Conservation (phyloP, 2,888 invertebrate genomes). For the Tolmerus cingulatus region DNA sequence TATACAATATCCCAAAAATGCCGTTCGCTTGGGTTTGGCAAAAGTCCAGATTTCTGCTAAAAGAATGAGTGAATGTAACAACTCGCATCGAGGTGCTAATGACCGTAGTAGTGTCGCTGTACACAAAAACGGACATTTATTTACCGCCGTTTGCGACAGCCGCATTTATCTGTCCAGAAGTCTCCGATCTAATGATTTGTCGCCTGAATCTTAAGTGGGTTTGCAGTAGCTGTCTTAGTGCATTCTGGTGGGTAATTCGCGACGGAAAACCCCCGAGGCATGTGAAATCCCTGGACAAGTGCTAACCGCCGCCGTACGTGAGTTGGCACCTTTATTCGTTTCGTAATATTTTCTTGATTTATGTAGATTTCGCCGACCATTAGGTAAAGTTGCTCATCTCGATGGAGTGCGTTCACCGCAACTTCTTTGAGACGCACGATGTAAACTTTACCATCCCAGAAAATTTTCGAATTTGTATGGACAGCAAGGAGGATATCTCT, state of each 20-base stretch:
- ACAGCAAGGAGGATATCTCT: not conserved
- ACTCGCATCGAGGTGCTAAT: not conserved
- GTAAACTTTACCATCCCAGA: not conserved
- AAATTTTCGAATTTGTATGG: not conserved
- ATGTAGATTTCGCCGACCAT: conserved; percentile 10
- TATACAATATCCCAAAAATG: not conserved
- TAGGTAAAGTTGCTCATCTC: conserved; percentile 7
- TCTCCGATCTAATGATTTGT: conserved; percentile 24
- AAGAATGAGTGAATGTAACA: not conserved
- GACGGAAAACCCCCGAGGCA: not conserved
- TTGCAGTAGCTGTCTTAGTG: not conserved
- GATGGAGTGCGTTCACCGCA: conserved; percentile 10
- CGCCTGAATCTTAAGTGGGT: conserved; percentile 29
- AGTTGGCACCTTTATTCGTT: conserved; percentile 26
- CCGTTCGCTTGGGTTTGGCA: not conserved
- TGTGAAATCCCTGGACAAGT: conserved; percentile 1
- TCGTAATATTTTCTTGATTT: conserved; percentile 31
- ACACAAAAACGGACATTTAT: not conserved
- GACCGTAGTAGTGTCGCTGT: not conserved
- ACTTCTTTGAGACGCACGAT: not conserved
- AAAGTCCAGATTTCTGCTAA: not conserved
- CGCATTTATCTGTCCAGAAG: not conserved
- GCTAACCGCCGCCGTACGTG: conserved; percentile 21
- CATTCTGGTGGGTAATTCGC: not conserved
- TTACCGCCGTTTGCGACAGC: not conserved